Evolutionary conservation across 2,797 vertebrate genomes (phyloP), one percentile per base, ranked within the genome.

Genomic region (Hydrophis major): DNA sequence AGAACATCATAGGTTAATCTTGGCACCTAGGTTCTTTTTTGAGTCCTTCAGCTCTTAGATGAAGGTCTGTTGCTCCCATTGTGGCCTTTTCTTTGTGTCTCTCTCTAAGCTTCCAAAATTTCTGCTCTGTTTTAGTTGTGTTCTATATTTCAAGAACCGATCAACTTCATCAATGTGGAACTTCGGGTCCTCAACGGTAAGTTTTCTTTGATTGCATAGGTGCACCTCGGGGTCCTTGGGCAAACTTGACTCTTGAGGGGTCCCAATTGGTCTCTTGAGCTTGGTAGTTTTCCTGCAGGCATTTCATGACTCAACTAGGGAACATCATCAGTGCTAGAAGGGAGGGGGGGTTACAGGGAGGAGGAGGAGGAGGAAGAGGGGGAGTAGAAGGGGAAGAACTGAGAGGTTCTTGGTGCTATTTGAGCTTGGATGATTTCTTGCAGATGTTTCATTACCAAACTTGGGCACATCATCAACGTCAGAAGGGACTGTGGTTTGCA

Each of bases 121-220:
- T 0, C 87, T 53, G 0, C 95, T 83, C 25, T 13, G 3, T 93
- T 96, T 83, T 95, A 97, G 97, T 88, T 97, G 27, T 97, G 96
- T 88, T 96, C 96, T 0, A 0, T 96, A 0, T 92, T 97, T 91
- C 91, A 89, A 1, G 0, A 87, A 55, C 97, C 96, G 96, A n/a
- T 97, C 91, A 13, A 83, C 78, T 5, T 96, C 91, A 28, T 96
- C 95, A 97, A 96, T 32, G 28, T 95, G 1, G 37, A 96, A 0
- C 66, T 97, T 14, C 93, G 92, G 0, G 57, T 96, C 53, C 93
- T 97, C 59, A 95, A 95, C 91, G 57, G 96, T 97, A 94, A 96
- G 96, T 94, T 1, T 59, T 55, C 18, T n/a, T 3, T 56, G 8
- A n/a, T 16, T 69, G 86, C 88, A 2, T 28, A 32, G 13, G 14